Base-by-base conservation (phyloP, 1,140 invertebrate species). In the Anagrus nilaparvatae region DNA sequence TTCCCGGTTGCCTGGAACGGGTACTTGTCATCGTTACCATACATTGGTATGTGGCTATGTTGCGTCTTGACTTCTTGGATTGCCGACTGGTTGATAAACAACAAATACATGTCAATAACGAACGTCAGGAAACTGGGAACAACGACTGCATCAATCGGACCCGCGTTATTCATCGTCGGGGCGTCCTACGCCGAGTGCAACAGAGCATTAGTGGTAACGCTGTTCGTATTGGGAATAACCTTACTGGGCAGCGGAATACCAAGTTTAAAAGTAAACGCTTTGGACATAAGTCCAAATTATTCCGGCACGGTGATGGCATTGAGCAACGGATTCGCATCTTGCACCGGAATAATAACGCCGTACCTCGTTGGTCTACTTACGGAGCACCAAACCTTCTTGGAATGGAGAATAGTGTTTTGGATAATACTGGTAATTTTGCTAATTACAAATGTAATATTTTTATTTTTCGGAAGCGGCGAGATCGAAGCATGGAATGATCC, bases 391-490 rank as follows among this genome's bases (percentile, higher is more conserved):
- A 77, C 77, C 5, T 52, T 82, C 17, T 63, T 72, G 4, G 76
- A 88, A 65, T 92, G 88, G 88, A 71, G 82, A 41, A 58, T 74
- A 3, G 84, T 91, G 2, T 91, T 90, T 57, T 91, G 84, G 79
- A 82, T 90, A 41, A 74, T 81, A 1, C 72, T 85, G 24, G 79
- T 58, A 0, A 74, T 88, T 1, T 84, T 87, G 47, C 64, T 77
- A 5, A 54, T 79, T 12, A 85, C 85, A 0, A 85, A 83, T 43
- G 49, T 84, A 8, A 57, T 88, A 5, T 93, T 82, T 52, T 63
- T 81, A 5, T 55, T 85, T 4, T 80, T 76, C 63, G 82, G 78
- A 0, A 80, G 78, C 29, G 82, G 77, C 0, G 75, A 84, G 44
- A 72, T 80, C 28, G 81, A 84, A 44, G 72, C 72, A 47, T 86